Evolutionary conservation across 2,113 vertebrate genomes (phyloP).

Genomic region (Vanacampus margaritifer): DNA sequence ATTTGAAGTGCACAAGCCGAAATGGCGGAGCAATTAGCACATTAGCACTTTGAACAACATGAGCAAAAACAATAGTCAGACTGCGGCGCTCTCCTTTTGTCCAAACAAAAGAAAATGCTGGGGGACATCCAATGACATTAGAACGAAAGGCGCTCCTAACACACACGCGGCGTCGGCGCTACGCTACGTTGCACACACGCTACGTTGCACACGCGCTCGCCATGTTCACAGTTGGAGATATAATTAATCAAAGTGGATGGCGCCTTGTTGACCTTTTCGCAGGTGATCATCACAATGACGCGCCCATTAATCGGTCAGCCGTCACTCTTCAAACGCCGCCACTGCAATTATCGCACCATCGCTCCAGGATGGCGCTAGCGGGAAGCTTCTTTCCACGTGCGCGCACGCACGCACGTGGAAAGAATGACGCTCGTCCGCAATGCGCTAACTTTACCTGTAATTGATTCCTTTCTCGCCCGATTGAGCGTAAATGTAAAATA

Average conservation of each 20-base stretch:
- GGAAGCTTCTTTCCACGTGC: no score
- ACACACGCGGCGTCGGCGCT: neutral
- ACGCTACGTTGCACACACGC: no score
- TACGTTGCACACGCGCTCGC: conserved; percentile 27
- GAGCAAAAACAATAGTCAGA: conserved; percentile 7
- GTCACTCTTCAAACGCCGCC: conserved; percentile 62
- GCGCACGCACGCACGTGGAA: conserved; percentile 6
- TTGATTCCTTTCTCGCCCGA: conserved; percentile 30
- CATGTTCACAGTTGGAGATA: conserved; percentile 57
- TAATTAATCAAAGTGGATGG: conserved; percentile 75
- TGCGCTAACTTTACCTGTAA: conserved; percentile 30
- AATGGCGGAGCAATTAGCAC: no score
- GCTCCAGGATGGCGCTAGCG: conserved; percentile 18
- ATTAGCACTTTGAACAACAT: neutral
- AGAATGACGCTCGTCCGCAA: conserved; percentile 7
- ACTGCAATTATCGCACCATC: conserved; percentile 58
- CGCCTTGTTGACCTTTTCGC: conserved; percentile 76
- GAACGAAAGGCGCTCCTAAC: neutral
- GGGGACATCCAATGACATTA: conserved; percentile 4
- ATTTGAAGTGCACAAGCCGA: no score
- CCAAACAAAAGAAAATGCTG: neutral
- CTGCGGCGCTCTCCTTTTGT: conserved; percentile 1
- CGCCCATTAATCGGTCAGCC: conserved; percentile 71
- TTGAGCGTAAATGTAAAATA: conserved; percentile 36
- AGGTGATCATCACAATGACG: conserved; percentile 71